Conservation (phyloP, 2,797 vertebrate species). For the Lepidocolaptes lacrymiger region DNA sequence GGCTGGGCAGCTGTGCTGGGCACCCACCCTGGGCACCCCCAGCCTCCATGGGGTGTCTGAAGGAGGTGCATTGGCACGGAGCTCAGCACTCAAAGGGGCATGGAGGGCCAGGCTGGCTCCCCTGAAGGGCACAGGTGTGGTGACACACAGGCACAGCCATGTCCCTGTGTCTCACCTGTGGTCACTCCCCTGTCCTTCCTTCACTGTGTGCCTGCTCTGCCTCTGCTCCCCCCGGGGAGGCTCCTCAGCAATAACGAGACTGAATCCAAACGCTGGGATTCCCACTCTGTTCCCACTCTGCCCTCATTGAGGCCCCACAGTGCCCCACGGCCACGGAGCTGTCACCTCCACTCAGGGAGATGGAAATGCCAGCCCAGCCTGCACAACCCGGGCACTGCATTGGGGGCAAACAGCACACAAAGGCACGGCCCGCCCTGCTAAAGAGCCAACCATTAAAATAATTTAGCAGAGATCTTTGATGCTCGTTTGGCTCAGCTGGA, state of each 20-base stretch:
- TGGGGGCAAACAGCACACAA: background rate
- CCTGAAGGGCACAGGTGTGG: too few species aligned
- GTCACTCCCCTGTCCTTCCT: too few species aligned
- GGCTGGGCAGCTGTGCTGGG: too few species aligned
- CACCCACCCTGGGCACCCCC: too few species aligned
- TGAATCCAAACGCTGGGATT: background rate
- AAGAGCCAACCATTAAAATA: conserved; percentile 36
- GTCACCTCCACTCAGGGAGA: conserved; percentile 23
- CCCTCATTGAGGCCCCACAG: conserved; percentile 33
- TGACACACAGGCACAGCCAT: too few species aligned
- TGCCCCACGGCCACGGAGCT: conserved; percentile 37
- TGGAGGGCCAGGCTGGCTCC: too few species aligned
- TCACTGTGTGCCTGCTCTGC: background rate
- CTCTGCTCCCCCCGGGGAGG: background rate
- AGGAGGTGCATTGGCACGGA: too few species aligned
- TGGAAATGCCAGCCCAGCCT: too few species aligned
- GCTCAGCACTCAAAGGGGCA: too few species aligned
- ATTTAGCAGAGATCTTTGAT: conserved; percentile 30
- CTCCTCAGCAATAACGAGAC: background rate
- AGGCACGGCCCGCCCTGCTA: background rate
- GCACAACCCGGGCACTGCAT: too few species aligned
- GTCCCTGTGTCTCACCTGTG: too few species aligned
- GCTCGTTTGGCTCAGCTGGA: conserved; percentile 4
- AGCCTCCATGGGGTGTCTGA: too few species aligned
- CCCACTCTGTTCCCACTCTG: background rate